Conservation (phyloP, 2,113 vertebrate genomes). For the Vidua macroura region DNA sequence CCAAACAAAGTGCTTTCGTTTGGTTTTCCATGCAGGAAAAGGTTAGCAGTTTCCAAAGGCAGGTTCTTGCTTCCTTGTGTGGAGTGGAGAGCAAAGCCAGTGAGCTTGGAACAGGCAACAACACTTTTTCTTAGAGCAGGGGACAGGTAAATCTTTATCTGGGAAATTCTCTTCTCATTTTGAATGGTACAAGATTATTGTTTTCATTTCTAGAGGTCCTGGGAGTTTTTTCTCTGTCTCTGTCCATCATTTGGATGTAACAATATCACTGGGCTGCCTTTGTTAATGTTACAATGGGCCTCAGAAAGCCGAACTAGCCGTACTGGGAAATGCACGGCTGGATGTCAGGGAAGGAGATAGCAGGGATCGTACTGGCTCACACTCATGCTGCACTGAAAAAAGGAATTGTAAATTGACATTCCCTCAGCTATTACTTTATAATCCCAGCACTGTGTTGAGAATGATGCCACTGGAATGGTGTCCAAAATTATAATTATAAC, state of each 20-base stretch:
- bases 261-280: slow-evolving; percentile 20
- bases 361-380: not conserved
- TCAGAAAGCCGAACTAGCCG: not conserved
- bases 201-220: not conserved
- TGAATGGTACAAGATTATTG: not conserved
- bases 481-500: slow-evolving; percentile 32
- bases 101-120: not conserved
- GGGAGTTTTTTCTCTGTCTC: not conserved
- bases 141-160: not conserved
- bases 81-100: not conserved
- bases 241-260: not conserved
- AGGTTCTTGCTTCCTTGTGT: not conserved
- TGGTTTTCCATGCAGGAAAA: slow-evolving; percentile 19
- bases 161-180: not conserved
- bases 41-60: slow-evolving; percentile 19
- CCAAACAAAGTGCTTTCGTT: not conserved
- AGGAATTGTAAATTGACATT: not conserved
- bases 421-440: not conserved
- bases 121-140: not conserved
- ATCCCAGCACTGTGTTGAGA: not conserved
- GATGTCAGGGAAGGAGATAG: not conserved
- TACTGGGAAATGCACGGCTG: not conserved
- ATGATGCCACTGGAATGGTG: not conserved
- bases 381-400: not conserved
- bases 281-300: not conserved